These are phyloP conservation scores for Parapristionchus giblindavisi DNA, from an alignment of 2,888 invertebrate genomes.

Conservation along the genomic window DNA sequence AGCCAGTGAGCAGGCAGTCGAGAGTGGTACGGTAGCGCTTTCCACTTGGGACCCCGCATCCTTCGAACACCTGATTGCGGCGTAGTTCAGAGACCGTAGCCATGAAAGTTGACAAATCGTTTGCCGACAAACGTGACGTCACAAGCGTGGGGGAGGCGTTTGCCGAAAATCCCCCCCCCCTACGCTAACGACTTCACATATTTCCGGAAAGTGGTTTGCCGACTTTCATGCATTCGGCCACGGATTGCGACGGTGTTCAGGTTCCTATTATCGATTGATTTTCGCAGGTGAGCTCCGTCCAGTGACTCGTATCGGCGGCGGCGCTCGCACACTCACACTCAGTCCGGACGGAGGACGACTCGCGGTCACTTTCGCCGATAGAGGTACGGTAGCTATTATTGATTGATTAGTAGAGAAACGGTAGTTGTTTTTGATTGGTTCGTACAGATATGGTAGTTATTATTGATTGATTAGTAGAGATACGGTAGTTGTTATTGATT, in stretches of 20 bases:
- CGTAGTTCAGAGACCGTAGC: background rate
- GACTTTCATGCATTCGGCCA: too few relatives aligned
- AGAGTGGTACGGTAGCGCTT: background rate
- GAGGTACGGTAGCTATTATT: conserved; percentile 12
- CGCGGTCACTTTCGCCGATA: conserved; percentile 13
- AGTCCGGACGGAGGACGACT: conserved; percentile 23
- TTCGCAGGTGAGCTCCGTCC: background rate
- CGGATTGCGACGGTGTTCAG: too few relatives aligned
- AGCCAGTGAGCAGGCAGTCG: conserved; percentile 13
- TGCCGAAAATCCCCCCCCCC: too few relatives aligned
- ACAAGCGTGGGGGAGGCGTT: too few relatives aligned
- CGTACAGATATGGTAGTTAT: background rate
- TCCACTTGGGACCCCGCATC: background rate
- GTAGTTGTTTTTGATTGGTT: too few relatives aligned
- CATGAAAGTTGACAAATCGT: too few relatives aligned
- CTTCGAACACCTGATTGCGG: background rate
- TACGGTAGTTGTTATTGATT: background rate
- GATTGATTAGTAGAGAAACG: background rate
- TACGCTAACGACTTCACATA: too few relatives aligned
- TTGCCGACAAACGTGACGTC: too few relatives aligned
- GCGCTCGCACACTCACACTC: background rate
- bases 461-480: background rate
- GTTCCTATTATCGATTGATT: background rate
- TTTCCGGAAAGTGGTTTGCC: too few relatives aligned
- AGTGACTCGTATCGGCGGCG: conserved; percentile 6